Evolutionary conservation across 2,797 vertebrate genomes (phyloP), one percentile per base, ranked within the genome.

Genomic region (Neosalanx taihuensis): DNA sequence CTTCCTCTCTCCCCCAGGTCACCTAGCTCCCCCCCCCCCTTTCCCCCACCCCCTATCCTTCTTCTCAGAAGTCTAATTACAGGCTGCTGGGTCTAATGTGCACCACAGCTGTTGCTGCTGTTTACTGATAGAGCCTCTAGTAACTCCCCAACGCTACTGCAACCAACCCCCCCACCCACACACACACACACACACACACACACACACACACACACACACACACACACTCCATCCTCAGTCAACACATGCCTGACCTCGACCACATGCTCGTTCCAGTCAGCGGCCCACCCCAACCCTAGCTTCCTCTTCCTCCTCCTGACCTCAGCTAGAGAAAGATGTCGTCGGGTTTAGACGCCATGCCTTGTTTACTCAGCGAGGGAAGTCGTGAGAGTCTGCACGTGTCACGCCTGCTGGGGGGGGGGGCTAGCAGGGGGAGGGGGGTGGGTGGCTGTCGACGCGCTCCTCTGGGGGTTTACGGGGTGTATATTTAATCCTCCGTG

Each of bases 21-120:
- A n/a, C n/a, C n/a, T n/a, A n/a, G n/a, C n/a, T n/a, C n/a, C n/a
- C n/a, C n/a, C n/a, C n/a, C n/a, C 37, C 15, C 15, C 49, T 17
- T 3, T 17, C 17, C 15, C 18, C 15, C 51, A 3, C 17, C 51
- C 51, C 51, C 51, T 17, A 5, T n/a, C 51, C 51, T 17, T 17
- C 51, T n/a, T n/a, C 84, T 83, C 73, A 67, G 82, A 86, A 84
- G 72, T 87, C 81, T 88, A 86, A 89, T 88, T 64, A 83, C 82
- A 72, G 59, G 72, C 64, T 68, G 59, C 60, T 58, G 65, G 72
- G 13, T 1, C 73, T 81, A 80, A 88, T 82, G 72, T 78, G 37
- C 30, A 23, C 51, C 60, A 81, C 89, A 88, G 77, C 80, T 86
- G 84, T 83, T 29, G 5, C 18, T 29, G 64, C 71, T 73, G 69